Base-by-base conservation (phyloP, 2,888 invertebrate species). In the Trichacis sp. region DNA sequence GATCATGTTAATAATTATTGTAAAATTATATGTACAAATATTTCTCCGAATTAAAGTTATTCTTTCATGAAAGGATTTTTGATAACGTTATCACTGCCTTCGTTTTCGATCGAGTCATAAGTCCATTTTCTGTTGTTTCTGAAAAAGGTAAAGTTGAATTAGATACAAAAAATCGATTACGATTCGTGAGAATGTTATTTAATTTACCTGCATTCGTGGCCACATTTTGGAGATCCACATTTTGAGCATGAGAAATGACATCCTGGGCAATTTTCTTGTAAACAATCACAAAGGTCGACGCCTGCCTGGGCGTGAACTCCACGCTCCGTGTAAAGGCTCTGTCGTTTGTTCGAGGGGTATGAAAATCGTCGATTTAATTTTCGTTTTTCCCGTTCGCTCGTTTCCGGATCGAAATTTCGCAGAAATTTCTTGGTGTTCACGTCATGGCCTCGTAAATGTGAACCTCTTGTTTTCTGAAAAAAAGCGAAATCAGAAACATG, bases 271-370 rank as follows among this genome's bases (percentile, higher is more conserved):
- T 87, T 86, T 36, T 87, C 87, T 72, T 91, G 89, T 68, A 96
- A 86, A 78, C 96, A 97, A 81, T 97, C 97, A 71, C 97, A 97
- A 9, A 94, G 76, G 84, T 96, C 92, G 70, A 88, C 84, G 1
- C 90, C 90, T 19, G 88, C 88, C 12, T 85, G 84, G 17, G 90
- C 85, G 69, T 91, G 87, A 30, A 88, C 85, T 0, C 94, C 94
- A 53, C 86, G 87, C 74, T 91, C 91, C 86, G 95, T 91, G 85
- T 93, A 92, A 38, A 92, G 68, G 54, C 86, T 87, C 65, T 89
- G 88, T 24, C 83, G 85, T 77, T 88, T 89, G 30, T 86, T 86
- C 59, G 88, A 84, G 36, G 85, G 85, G 72, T 87, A 86, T 14
- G 40, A 15, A 14, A 89, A 84, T 84, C 92, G 91, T 42, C 93